Evolutionary conservation across 92 coral and sea anemone species (phyloP).

Genomic region (Paramuricea clavata): DNA sequence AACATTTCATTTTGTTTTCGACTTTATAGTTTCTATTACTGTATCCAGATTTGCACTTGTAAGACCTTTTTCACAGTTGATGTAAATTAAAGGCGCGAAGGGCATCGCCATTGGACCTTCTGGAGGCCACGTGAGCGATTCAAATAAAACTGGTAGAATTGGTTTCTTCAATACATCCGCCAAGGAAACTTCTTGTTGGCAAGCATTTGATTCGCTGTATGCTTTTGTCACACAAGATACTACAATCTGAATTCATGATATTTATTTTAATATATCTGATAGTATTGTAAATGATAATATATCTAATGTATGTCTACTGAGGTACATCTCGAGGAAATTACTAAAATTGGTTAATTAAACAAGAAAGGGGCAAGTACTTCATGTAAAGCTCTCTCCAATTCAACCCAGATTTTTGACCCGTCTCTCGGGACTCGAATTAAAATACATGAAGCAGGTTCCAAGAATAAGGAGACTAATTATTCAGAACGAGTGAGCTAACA

Average conservation of each 20-base stretch:
- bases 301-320: neutral
- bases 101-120: slow-evolving; percentile 84
- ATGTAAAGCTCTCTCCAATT: no score
- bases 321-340: neutral
- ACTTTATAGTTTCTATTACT: neutral
- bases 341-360: no score
- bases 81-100: slow-evolving; percentile 83
- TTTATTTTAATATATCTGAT: no score
- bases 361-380: no score
- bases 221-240: slow-evolving; percentile 80
- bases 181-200: slow-evolving; percentile 89
- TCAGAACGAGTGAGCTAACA: no score
- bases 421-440: no score
- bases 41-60: neutral
- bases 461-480: no score
- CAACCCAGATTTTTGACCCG: no score
- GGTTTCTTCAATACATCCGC: slow-evolving; percentile 87
- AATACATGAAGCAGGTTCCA: no score
- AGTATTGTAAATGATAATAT: no score
- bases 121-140: slow-evolving; percentile 88
- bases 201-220: slow-evolving; percentile 85
- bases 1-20: neutral
- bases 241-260: slow-evolving; percentile 65
- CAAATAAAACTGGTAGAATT: slow-evolving; percentile 82
- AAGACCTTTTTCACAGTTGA: slow-evolving; percentile 48